phyloP scores from a whole-genome alignment of 2,888 invertebrate species.

The Latheticus oryzae region DNA sequence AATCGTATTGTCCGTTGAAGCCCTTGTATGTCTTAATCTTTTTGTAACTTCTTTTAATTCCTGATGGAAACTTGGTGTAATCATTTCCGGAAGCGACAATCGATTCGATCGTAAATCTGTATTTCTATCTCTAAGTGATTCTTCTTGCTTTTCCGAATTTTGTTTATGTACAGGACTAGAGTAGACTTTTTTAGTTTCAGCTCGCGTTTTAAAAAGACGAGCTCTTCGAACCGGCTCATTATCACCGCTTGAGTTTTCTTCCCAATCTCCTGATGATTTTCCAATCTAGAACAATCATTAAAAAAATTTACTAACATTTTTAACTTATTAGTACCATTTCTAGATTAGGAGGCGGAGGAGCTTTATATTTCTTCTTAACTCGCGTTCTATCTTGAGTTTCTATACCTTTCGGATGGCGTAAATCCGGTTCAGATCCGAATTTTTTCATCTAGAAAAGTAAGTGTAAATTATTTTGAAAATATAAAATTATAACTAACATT shows the following conservation, averaged over 20 bases:
- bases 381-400: conserved; percentile 66
- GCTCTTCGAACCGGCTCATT: conserved; percentile 67
- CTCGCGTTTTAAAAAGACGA: conserved; percentile 80
- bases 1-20: conserved; percentile 54
- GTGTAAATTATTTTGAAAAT: conserved; percentile 2
- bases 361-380: conserved; percentile 82
- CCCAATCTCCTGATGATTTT: conserved; percentile 63
- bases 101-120: conserved; percentile 59
- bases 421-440: conserved; percentile 82
- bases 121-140: conserved; percentile 62
- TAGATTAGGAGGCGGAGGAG: conserved; percentile 70
- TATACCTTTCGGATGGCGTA: conserved; percentile 60
- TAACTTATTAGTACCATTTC: no score
- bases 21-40: conserved; percentile 51
- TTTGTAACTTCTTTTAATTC: conserved; percentile 67
- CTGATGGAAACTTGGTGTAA: conserved; percentile 68
- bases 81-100: conserved; percentile 60
- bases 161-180: conserved; percentile 58
- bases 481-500: conserved; percentile 15
- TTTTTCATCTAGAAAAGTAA: conserved; percentile 66
- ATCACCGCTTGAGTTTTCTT: conserved; percentile 45
- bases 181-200: conserved; percentile 73
- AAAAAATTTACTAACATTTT: neutral
- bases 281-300: conserved; percentile 43
- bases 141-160: conserved; percentile 40